These are phyloP conservation scores for western clawed frog (Xenopus tropicalis) DNA, from an alignment of 2,113 vertebrate species.

Conservation along the genomic window DNA sequence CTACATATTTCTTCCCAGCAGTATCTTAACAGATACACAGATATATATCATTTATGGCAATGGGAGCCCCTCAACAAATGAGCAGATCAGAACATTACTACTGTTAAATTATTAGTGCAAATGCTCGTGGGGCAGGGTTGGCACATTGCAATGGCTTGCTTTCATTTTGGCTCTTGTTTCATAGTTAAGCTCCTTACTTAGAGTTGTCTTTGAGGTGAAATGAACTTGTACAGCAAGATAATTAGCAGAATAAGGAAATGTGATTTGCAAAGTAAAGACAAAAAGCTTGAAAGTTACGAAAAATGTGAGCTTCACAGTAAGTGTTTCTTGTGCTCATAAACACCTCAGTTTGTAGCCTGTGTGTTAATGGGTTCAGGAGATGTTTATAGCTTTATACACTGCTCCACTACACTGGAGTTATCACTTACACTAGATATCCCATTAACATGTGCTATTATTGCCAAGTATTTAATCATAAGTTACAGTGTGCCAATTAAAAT, in stretches of 20 bases:
- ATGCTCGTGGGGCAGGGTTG: slow-evolving; percentile 12
- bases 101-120: slow-evolving; percentile 22
- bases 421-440: slow-evolving; percentile 40
- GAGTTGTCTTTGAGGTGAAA: slow-evolving; percentile 19
- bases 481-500: slow-evolving; percentile 43
- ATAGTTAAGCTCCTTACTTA: background rate
- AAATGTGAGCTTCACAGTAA: slow-evolving; percentile 39
- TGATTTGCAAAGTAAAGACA: slow-evolving; percentile 44
- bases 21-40: slow-evolving; percentile 14
- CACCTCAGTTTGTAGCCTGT: slow-evolving; percentile 40
- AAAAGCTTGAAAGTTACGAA: slow-evolving; percentile 33
- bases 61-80: slow-evolving; percentile 18
- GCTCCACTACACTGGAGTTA: slow-evolving; percentile 35
- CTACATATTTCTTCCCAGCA: slow-evolving; percentile 4
- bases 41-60: slow-evolving; percentile 16
- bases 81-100: slow-evolving; percentile 14
- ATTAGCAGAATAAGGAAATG: slow-evolving; percentile 20
- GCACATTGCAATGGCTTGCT: background rate
- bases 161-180: background rate
- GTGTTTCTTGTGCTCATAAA: slow-evolving; percentile 44
- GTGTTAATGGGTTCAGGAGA: slow-evolving; percentile 46
- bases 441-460: slow-evolving; percentile 42
- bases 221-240: slow-evolving; percentile 18
- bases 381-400: slow-evolving; percentile 34
- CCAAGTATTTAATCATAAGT: slow-evolving; percentile 48